Percentiles rank a stretch among this genome's conserved stretches.
phyloP scores from a whole-genome alignment of 2,888 invertebrate species.

The Apeira syringaria region DNA sequence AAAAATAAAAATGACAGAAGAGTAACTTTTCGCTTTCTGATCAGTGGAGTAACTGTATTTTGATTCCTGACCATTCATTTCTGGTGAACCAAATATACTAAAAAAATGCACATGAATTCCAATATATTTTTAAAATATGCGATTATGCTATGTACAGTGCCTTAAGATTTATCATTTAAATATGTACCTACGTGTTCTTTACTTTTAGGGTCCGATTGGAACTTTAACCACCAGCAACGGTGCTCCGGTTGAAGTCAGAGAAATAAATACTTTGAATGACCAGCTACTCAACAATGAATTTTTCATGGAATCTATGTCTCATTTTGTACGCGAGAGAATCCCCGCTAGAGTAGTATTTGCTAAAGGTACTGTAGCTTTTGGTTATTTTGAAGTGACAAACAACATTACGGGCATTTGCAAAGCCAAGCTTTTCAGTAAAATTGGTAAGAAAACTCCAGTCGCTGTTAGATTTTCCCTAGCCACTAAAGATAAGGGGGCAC shows the following conservation, averaged over 20 bases:
- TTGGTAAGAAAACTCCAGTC: slow-evolving; percentile 91
- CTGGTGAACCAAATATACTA: no score
- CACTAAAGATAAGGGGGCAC: slow-evolving; percentile 92
- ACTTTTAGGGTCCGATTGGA: slow-evolving; percentile 2
- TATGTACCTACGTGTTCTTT: no score
- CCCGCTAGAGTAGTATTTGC: slow-evolving; percentile 97
- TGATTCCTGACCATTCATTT: no score
- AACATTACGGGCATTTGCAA: slow-evolving; percentile 90
- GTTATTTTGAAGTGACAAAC: slow-evolving; percentile 92
- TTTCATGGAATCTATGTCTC: not conserved
- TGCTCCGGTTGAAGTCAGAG: slow-evolving; percentile 72
- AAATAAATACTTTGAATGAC: slow-evolving; percentile 90
- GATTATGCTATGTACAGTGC: no score
- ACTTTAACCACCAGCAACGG: not conserved
- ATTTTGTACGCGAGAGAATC: slow-evolving; percentile 88
- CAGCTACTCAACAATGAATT: slow-evolving; percentile 89
- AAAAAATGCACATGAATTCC: no score
- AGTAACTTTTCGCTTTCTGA: no score
- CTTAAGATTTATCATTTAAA: no score
- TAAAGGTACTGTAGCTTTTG: slow-evolving; percentile 95
- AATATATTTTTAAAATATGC: no score
- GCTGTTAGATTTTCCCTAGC: slow-evolving; percentile 91
- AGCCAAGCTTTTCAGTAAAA: slow-evolving; percentile 87
- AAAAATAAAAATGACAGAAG: no score
- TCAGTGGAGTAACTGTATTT: no score